These are phyloP conservation scores for Echinops telfairi DNA, from an alignment of 2,113 vertebrate genomes.

Conservation along the genomic window DNA sequence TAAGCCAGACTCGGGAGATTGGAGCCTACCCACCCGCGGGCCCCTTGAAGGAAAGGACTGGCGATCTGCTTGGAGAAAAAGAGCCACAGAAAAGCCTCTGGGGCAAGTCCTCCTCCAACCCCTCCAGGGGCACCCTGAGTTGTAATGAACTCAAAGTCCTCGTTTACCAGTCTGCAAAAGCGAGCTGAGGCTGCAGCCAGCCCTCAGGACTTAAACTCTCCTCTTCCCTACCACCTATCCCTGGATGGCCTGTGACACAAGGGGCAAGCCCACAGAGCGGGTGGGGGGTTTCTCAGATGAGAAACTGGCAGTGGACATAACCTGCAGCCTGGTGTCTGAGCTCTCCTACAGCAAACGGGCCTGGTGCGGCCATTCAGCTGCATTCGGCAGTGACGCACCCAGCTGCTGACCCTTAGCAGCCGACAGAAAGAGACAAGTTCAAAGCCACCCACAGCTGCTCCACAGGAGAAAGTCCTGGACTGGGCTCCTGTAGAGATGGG, in stretches of 20 bases:
- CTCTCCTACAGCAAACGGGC: neutral
- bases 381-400: neutral
- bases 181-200: neutral
- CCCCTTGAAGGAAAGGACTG: neutral
- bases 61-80: neutral
- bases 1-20: neutral
- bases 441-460: neutral
- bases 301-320: neutral
- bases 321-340: neutral
- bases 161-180: neutral
- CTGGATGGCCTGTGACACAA: too few species aligned
- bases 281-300: neutral
- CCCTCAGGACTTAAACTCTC: fast-evolving
- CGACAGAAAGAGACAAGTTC: neutral
- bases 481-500: neutral
- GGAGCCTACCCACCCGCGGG: neutral
- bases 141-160: neutral
- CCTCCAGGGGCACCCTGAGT: neutral
- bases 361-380: neutral
- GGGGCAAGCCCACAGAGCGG: too few species aligned
- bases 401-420: neutral
- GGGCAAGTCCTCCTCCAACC: too few species aligned
- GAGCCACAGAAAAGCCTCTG: neutral
- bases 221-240: neutral
- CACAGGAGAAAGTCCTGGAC: neutral